Evolutionary conservation across 2,888 invertebrate genomes (phyloP), one percentile per base, ranked within the genome.

Genomic region (Carpatolechia fugitivella): DNA sequence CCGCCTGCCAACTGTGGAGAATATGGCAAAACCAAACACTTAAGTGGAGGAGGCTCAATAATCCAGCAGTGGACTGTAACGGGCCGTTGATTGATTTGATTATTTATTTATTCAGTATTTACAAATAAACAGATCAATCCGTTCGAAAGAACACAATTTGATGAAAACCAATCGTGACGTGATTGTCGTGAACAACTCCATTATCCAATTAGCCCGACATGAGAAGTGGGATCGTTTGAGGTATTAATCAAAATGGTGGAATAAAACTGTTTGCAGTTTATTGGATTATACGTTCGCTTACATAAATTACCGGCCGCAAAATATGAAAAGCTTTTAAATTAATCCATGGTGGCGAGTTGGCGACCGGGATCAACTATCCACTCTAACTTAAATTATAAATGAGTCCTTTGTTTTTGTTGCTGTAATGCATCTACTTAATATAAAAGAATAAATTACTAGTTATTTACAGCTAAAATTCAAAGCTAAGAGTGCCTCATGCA

Each of bases 151-250:
- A 14, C 14, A 41, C 18, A 41, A 3, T 18, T 11, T 41, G 40
- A 10, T 18, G 18, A 41, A 16, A 41, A 41, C 40, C 18, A 20
- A 16, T 18, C 11, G 6, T 6, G 24, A 24, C 6, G 24, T 24
- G 24, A 24, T 24, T 24, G 24, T 24, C 24, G 24, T 24, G 3
- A 24, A 24, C 24, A 6, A 24, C 16, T 18, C 20, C 16, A 41
- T 41, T 41, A 41, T 11, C 40, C 40, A 41, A 41, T 41, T 41
- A 41, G 18, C 20, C 10, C 18, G 40, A 41, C 40, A 41, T 41
- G 18, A 41, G 18, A 41, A 41, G 40, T 41, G 40, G 40, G 40
- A 41, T 41, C 18, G 10, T 16, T 18, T 11, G 40, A 18, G 18
- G 18, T 18, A 41, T 41, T 18, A 16, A 41, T 18, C 40, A 40